phyloP scores from a whole-genome alignment of 2,888 invertebrate species.

The Agrochola litura region DNA sequence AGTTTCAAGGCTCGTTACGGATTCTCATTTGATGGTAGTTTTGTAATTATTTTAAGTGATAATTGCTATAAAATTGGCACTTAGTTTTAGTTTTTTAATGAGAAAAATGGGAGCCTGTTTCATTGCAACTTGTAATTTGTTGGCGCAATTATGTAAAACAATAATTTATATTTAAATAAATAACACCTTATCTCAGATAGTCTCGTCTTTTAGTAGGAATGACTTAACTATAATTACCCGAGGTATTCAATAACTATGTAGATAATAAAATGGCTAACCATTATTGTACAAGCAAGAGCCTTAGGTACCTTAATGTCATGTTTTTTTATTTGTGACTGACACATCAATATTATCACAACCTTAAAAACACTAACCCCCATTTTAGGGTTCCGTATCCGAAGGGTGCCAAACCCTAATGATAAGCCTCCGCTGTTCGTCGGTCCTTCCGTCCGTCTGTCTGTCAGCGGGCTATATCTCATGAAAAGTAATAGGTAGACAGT shows the following conservation, averaged over 20 bases:
- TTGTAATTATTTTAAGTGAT: slow-evolving; percentile 58
- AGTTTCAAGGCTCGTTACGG: slow-evolving; percentile 59
- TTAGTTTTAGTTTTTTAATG: slow-evolving; percentile 47
- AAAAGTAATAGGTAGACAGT: too few relatives aligned
- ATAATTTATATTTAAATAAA: slow-evolving; percentile 7
- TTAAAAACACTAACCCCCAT: background rate
- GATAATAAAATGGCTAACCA: background rate
- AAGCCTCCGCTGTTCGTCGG: too few relatives aligned
- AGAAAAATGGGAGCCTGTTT: slow-evolving; percentile 24
- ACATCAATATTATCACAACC: background rate
- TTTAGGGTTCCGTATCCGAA: too few relatives aligned
- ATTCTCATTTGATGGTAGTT: slow-evolving; percentile 55
- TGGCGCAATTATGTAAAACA: slow-evolving; percentile 12
- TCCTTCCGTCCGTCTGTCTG: too few relatives aligned
- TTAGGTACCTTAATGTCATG: background rate
- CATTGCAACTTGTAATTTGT: slow-evolving; percentile 25
- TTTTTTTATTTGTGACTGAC: background rate
- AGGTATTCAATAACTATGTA: background rate
- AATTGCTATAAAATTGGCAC: slow-evolving; percentile 48
- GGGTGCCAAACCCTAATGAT: too few relatives aligned
- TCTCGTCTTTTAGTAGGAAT: background rate
- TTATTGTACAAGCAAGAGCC: background rate
- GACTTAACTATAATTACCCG: background rate
- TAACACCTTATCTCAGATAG: background rate
- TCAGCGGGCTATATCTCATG: too few relatives aligned